Evolutionary conservation across 2,888 invertebrate genomes (phyloP).

Genomic region (Leucophora obtusa): DNA sequence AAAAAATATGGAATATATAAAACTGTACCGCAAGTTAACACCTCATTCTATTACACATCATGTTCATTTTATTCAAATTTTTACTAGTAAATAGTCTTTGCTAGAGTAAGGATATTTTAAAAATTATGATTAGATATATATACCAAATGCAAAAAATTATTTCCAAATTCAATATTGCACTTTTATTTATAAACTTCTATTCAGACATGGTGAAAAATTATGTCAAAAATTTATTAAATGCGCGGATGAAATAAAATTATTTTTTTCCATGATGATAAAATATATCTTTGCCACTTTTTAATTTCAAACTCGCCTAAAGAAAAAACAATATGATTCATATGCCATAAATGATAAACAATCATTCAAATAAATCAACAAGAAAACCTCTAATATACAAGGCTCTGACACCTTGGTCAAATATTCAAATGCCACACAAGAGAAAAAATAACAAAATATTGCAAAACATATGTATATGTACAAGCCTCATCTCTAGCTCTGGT

Average conservation of each 20-base stretch:
- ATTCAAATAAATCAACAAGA: constrained; percentile 48
- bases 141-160: no score
- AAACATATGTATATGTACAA: not conserved
- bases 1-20: no score
- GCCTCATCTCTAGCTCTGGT: not conserved
- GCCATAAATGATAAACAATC: constrained; percentile 29
- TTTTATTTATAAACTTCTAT: not conserved
- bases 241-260: not conserved
- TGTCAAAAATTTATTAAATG: not conserved
- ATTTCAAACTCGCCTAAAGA: not conserved
- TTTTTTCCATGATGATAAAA: not conserved
- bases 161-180: no score
- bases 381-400: constrained; percentile 40
- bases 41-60: no score
- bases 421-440: not conserved
- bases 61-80: no score
- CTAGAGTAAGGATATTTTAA: no score
- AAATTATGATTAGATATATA: no score
- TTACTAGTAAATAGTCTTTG: no score
- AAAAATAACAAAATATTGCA: not conserved
- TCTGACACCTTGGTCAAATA: constrained; percentile 49
- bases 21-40: no score
- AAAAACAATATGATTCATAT: not conserved
- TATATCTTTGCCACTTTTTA: not conserved
- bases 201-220: no score